Evolutionary conservation across 2,113 vertebrate species (phyloP).

Genomic region (Tympanuchus pallidicinctus): DNA sequence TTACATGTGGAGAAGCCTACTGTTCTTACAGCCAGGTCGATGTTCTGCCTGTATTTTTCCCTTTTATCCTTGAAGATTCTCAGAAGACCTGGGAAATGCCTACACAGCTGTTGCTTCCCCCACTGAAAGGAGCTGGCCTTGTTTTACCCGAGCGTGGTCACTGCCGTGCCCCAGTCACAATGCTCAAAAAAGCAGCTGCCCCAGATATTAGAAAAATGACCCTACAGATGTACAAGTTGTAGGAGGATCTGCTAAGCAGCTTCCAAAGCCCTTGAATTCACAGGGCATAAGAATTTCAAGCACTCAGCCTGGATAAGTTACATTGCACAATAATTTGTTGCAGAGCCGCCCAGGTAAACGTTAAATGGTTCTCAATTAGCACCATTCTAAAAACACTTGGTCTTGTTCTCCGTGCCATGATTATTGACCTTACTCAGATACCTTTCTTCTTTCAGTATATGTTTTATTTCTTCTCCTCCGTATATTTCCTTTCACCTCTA

Average conservation of each 20-base stretch:
- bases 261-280: not conserved
- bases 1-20: not conserved
- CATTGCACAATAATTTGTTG: not conserved
- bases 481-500: not conserved
- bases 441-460: not conserved
- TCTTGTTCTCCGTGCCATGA: not conserved
- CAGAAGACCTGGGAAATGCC: not conserved
- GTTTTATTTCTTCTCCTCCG: not conserved
- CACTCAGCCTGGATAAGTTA: not conserved
- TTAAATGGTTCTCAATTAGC: not conserved
- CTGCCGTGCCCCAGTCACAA: not conserved
- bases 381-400: not conserved
- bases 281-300: not conserved
- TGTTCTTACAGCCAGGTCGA: not conserved
- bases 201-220: not conserved
- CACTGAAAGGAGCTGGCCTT: accelerated
- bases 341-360: not conserved
- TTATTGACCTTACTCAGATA: not conserved
- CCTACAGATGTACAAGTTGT: not conserved
- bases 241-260: not conserved
- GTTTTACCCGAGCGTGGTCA: not conserved
- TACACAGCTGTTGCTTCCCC: not conserved
- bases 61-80: not conserved
- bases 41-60: not conserved
- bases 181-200: not conserved